Conservation (phyloP, 64 coral and sea anemone species). For the Actinia tenebrosa region DNA sequence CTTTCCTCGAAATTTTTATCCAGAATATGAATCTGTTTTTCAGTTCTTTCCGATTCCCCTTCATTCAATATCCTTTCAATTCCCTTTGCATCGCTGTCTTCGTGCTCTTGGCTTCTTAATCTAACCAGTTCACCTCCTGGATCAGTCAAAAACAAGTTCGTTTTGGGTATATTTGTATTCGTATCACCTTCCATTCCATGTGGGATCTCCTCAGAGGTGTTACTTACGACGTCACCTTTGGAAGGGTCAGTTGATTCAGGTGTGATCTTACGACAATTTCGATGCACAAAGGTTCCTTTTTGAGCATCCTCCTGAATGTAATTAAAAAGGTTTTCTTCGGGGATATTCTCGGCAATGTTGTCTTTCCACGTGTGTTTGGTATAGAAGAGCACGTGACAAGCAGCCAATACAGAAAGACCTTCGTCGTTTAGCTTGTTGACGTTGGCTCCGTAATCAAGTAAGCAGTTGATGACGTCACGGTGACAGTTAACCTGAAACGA, state of each 20-base stretch:
- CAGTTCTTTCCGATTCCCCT: not conserved
- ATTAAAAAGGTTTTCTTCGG: constrained; percentile 84
- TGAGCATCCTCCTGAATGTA: constrained; percentile 73
- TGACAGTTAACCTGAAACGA: constrained; percentile 87
- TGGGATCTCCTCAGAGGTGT: not conserved
- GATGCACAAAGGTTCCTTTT: constrained; percentile 75
- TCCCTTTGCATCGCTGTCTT: not conserved
- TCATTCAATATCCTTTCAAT: not conserved
- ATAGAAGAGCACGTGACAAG: constrained; percentile 96
- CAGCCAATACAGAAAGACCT: constrained; percentile 89
- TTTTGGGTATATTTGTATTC: not conserved
- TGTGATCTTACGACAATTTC: constrained; percentile 50
- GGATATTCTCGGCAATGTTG: constrained; percentile 85
- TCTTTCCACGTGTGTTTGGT: constrained; percentile 99
- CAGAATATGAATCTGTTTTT: constrained; percentile 13
- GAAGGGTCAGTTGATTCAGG: not conserved
- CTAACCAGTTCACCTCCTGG: not conserved
- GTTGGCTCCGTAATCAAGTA: constrained; percentile 95
- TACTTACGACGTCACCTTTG: not conserved
- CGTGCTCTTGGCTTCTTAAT: not conserved
- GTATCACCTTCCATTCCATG: not conserved
- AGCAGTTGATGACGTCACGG: constrained; percentile 83
- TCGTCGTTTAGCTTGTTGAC: constrained; percentile 99
- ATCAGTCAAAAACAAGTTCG: not conserved
- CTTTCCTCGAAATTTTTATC: constrained; percentile 15